Evolutionary conservation across 2,888 invertebrate genomes (phyloP).

Genomic region (Carpatolechia fugitivella): DNA sequence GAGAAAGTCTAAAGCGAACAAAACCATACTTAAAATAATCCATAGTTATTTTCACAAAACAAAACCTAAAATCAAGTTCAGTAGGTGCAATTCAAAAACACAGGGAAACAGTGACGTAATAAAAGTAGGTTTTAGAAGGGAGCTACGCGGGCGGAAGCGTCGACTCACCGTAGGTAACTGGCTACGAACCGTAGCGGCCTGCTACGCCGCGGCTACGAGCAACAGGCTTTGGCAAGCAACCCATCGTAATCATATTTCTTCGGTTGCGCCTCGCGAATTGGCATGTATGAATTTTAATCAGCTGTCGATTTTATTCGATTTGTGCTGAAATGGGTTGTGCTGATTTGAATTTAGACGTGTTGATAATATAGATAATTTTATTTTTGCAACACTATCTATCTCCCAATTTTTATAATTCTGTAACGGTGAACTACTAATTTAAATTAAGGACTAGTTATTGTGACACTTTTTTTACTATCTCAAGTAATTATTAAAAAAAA

Average conservation of each 20-base stretch:
- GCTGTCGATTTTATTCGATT: background rate
- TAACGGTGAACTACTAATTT: too few species aligned
- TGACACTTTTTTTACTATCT: too few species aligned
- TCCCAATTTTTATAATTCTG: too few species aligned
- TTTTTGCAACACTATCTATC: too few species aligned
- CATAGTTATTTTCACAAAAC: too few species aligned
- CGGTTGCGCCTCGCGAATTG: background rate
- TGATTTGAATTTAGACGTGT: background rate
- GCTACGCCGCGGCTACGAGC: slow-evolving; percentile 5
- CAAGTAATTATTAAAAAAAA: too few species aligned
- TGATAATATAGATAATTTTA: too few species aligned
- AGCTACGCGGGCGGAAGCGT: slow-evolving; percentile 50
- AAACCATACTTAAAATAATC: background rate
- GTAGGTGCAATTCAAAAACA: background rate
- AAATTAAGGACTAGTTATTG: too few species aligned
- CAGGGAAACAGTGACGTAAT: slow-evolving; percentile 26
- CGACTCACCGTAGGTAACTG: slow-evolving; percentile 64
- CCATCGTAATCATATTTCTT: slow-evolving; percentile 6
- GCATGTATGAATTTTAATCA: slow-evolving; percentile 10
- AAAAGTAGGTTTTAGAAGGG: slow-evolving; percentile 49
- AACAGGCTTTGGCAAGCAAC: background rate
- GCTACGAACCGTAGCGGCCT: slow-evolving; percentile 46
- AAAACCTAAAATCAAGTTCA: background rate
- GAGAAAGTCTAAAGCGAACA: background rate
- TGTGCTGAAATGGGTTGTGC: background rate